Evolutionary conservation across 2,113 vertebrate genomes (phyloP).

Genomic region (Thamnophis sirtalis): DNA sequence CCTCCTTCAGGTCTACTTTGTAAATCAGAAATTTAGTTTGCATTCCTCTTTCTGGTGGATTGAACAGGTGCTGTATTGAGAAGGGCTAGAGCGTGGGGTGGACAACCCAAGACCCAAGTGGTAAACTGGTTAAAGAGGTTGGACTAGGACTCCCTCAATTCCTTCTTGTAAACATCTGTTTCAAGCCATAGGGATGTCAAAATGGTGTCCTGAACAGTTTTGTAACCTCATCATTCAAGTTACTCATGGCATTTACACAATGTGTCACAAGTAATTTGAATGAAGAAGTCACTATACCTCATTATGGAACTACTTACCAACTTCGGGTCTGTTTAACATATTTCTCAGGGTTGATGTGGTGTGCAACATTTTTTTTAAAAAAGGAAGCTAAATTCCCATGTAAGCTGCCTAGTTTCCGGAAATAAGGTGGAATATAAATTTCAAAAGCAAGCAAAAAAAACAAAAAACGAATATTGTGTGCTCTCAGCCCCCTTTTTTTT

Average conservation of each 20-base stretch:
- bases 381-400: background rate
- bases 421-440: background rate
- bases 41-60: background rate
- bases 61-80: background rate
- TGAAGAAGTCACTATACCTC: background rate
- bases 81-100: background rate
- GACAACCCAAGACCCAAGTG: background rate
- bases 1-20: background rate
- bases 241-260: background rate
- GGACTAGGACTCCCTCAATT: background rate
- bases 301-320: background rate
- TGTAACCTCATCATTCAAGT: background rate
- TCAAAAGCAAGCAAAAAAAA: background rate
- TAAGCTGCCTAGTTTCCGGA: background rate
- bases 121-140: background rate
- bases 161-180: background rate
- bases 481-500: background rate
- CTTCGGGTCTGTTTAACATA: background rate
- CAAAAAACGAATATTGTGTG: background rate
- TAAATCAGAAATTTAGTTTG: background rate
- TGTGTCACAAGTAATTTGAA: background rate
- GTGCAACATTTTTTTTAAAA: background rate
- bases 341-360: background rate
- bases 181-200: background rate
- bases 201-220: background rate